These are phyloP conservation scores for Clarias pachynema DNA, from an alignment of 2,797 vertebrate genomes.

Conservation along the genomic window DNA sequence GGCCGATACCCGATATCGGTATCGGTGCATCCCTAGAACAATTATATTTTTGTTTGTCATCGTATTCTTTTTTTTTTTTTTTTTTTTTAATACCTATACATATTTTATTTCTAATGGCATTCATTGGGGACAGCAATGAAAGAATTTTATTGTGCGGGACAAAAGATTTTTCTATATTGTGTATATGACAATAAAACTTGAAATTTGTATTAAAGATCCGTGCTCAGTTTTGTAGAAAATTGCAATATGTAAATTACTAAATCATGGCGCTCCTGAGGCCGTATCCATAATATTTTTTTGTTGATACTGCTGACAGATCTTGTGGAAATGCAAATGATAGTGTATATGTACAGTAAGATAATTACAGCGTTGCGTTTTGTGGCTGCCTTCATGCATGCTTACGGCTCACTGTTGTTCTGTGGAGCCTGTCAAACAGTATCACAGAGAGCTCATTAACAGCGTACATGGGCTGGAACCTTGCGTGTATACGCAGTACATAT, in stretches of 20 bases:
- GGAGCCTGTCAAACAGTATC: slow-evolving; percentile 32
- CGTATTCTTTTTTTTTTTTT: no score
- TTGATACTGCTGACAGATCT: neutral
- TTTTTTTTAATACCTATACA: no score
- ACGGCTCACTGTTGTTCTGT: neutral
- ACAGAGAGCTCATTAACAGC: slow-evolving; percentile 46
- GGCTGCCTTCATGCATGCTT: no score
- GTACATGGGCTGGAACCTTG: slow-evolving; percentile 34
- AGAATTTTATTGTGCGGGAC: no score
- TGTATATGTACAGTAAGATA: neutral
- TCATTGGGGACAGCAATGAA: no score
- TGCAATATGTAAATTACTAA: neutral
- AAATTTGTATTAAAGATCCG: neutral
- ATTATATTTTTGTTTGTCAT: no score
- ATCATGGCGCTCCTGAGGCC: neutral
- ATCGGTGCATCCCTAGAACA: no score
- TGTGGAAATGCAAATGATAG: neutral
- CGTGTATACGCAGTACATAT: slow-evolving; percentile 33
- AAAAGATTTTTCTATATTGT: no score
- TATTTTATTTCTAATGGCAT: no score
- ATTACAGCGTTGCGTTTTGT: neutral
- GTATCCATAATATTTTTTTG: neutral
- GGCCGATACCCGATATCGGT: no score
- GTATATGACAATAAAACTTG: no score
- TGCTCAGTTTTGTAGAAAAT: no score